Evolutionary conservation across 2,113 vertebrate genomes (phyloP), one percentile per base, ranked within the genome.

Genomic region (Sprattus sprattus): DNA sequence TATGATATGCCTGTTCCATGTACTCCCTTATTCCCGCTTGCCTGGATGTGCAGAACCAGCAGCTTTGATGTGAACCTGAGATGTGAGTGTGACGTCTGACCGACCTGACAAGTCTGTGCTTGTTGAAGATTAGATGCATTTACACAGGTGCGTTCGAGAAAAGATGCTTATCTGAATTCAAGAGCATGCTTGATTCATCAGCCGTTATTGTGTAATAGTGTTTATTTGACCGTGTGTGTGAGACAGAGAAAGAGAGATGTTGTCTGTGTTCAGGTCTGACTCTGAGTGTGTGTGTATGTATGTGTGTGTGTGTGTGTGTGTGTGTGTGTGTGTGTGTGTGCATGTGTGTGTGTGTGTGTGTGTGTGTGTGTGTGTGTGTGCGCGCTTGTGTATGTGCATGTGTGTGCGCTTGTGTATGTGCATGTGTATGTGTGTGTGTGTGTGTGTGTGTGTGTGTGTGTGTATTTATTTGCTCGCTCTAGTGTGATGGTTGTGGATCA

Each of bases 291-390:
- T 84, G 47, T 82, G 71, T 45, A 4, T 84, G 47, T 82, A 47
- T 45, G n/a, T 25, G 1, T 57, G 75, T 46, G 4, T 60, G 49
- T 64, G 50, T 64, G 80, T 57, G 81, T 80, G 64, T 81, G 52
- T 85, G 81, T 84, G 39, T 47, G 49, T 60, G 67, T 85, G 44
- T 81, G 82, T 82, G 81, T 18, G 3, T 81, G 78, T 83, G 84
- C 85, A 28, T 44, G 82, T 82, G 45, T 44, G 52, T 6, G 39
- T 64, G 85, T 87, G 75, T 86, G 52, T 78, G 46, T 81, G 85
- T 22, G 49, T 81, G 45, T 64, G n/a, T 86, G 45, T 83, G 60
- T 11, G 44, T 39, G 10, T 83, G 54, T 84, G 64, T 52, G 18
- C 10, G 9, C 46, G 81, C 45, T 3, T 54, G 54, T 45, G 46